Conservation (phyloP, 2,888 invertebrate species). For the Opisthograptis luteolata region DNA sequence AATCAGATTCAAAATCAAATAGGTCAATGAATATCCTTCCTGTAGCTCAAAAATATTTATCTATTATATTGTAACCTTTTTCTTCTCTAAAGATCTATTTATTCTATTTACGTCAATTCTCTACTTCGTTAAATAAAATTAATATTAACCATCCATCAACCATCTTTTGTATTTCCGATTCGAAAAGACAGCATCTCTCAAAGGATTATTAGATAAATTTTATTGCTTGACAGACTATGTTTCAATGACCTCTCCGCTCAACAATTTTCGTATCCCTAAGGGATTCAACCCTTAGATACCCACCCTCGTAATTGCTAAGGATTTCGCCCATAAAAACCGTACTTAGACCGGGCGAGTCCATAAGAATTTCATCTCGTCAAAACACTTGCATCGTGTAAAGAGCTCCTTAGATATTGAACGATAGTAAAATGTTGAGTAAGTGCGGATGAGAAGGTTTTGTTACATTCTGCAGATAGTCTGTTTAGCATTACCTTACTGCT, state of each 20-base stretch:
- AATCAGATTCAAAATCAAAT: too few relatives aligned
- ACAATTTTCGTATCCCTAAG: conserved; percentile 29
- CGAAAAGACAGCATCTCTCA: conserved; percentile 21
- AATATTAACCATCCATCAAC: conserved; percentile 13
- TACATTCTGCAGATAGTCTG: conserved; percentile 15
- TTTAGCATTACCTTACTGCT: conserved; percentile 14
- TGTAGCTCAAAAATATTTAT: too few relatives aligned
- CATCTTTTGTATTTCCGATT: conserved; percentile 16
- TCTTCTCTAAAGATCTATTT: too few relatives aligned
- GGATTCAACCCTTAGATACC: conserved; percentile 30
- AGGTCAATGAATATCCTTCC: too few relatives aligned
- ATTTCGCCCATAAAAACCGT: conserved; percentile 32
- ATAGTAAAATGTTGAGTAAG: conserved; percentile 19
- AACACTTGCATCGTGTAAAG: conserved; percentile 28
- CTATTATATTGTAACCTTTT: too few relatives aligned
- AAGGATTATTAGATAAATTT: conserved; percentile 32
- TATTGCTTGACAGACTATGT: conserved; percentile 29
- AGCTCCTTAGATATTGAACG: conserved; percentile 22
- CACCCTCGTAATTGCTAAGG: conserved; percentile 31
- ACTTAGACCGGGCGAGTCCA: conserved; percentile 23
- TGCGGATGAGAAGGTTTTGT: conserved; percentile 10
- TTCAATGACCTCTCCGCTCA: conserved; percentile 26
- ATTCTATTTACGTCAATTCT: conserved; percentile 7
- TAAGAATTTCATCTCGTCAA: conserved; percentile 29
- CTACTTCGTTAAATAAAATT: conserved; percentile 18